A percentile compares a stretch with the other conserved stretches of the same genome.
Conservation (phyloP, 1,140 invertebrate genomes). For the Aphis gossypii region DNA sequence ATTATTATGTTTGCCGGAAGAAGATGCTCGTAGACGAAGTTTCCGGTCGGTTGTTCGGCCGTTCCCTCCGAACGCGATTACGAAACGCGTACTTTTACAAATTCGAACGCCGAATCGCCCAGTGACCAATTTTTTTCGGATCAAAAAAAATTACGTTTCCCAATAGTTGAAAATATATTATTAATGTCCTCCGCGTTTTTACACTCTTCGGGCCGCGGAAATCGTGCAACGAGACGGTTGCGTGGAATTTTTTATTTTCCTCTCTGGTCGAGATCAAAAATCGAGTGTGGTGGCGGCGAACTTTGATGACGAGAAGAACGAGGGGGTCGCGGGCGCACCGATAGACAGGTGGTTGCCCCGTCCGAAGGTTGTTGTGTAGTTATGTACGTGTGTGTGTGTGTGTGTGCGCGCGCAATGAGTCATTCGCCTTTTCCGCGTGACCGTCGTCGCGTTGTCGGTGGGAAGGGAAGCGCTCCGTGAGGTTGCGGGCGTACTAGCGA, state of each 20-base stretch:
- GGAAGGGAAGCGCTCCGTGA: background rate
- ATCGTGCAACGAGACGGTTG: background rate
- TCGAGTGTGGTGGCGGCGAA: background rate
- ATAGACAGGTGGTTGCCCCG: constrained; percentile 57
- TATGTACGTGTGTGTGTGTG: background rate
- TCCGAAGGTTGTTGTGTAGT: constrained; percentile 46
- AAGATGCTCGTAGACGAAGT: background rate
- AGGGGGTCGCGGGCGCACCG: background rate
- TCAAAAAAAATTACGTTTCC: background rate
- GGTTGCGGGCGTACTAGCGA: constrained; percentile 43
- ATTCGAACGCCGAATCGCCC: background rate
- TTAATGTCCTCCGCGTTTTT: background rate
- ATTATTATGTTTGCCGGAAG: background rate
- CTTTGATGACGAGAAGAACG: background rate
- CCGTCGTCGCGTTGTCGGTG: background rate
- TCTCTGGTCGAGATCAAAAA: constrained; percentile 4
- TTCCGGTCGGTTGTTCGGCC: background rate
- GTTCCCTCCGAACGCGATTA: background rate
- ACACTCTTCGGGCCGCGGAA: background rate
- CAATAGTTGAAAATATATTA: background rate
- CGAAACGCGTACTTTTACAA: background rate
- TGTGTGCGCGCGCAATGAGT: constrained; percentile 33
- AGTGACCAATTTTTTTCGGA: background rate
- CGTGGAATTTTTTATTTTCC: background rate
- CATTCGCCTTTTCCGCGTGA: constrained; percentile 58